Evolutionary conservation across 2,113 vertebrate genomes (phyloP).

Genomic region (Puffinus mauretanicus): DNA sequence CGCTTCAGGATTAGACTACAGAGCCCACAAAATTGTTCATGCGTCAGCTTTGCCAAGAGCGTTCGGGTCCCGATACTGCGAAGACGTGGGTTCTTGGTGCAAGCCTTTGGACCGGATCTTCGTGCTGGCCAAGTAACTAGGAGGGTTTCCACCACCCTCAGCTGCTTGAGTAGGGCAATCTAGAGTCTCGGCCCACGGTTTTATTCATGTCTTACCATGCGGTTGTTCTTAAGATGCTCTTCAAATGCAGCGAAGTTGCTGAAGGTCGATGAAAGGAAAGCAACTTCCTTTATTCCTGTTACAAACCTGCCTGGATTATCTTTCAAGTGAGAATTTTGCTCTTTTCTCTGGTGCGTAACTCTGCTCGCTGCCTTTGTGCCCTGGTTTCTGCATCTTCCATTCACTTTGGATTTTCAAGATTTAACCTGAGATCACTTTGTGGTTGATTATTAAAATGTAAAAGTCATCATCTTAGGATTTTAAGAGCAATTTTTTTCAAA

Average conservation of each 20-base stretch:
- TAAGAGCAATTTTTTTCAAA: neutral
- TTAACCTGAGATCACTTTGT: neutral
- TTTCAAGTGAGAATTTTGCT: neutral
- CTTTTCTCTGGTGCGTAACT: neutral
- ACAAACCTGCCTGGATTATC: neutral
- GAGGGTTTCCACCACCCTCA: neutral
- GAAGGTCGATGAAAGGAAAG: neutral
- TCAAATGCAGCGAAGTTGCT: neutral
- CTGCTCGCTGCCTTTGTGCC: neutral
- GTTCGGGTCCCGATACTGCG: fast-evolving
- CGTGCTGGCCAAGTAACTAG: neutral
- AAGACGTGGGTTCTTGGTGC: fast-evolving
- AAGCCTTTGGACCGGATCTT: neutral
- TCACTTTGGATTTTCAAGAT: neutral
- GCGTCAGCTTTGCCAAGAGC: neutral
- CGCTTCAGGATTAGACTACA: fast-evolving
- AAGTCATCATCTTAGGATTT: neutral
- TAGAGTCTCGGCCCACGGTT: neutral
- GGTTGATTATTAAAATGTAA: neutral
- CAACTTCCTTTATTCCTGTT: neutral
- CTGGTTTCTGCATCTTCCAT: neutral
- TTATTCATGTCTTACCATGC: neutral
- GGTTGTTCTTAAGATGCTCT: neutral
- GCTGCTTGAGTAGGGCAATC: no score
- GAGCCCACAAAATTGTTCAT: neutral